These are phyloP conservation scores for Conomelus anceps DNA, from an alignment of 2,888 invertebrate species.

Conservation along the genomic window DNA sequence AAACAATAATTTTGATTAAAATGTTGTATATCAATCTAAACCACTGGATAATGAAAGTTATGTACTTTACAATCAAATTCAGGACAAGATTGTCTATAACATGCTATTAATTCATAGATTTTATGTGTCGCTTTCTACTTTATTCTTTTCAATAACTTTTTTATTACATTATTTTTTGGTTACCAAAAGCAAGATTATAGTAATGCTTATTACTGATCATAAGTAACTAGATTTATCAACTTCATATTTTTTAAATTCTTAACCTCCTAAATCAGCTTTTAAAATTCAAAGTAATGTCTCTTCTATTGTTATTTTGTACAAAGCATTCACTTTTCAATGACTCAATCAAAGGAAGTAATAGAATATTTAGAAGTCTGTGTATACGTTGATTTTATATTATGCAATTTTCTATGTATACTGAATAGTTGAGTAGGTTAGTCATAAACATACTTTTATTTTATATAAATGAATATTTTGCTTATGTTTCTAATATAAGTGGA, in stretches of 20 bases:
- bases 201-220: too few relatives aligned
- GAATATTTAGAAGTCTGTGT: neutral
- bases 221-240: neutral
- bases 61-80: too few relatives aligned
- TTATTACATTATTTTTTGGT: too few relatives aligned
- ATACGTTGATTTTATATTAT: neutral
- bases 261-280: neutral
- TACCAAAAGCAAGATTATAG: too few relatives aligned
- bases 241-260: neutral
- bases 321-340: neutral
- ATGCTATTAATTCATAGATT: too few relatives aligned
- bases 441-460: neutral
- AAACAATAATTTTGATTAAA: too few relatives aligned
- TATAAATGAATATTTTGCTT: neutral
- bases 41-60: too few relatives aligned
- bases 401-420: neutral
- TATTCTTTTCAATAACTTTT: too few relatives aligned
- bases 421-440: neutral
- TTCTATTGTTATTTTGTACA: neutral
- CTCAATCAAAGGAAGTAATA: neutral
- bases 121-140: too few relatives aligned
- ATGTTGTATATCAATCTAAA: too few relatives aligned
- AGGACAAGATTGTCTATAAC: too few relatives aligned
- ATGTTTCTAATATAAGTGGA: neutral
- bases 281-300: neutral